A percentile compares a stretch with the other conserved stretches of the same genome.
These are phyloP conservation scores for Microcebus griseorufus DNA, from an alignment of 2,113 vertebrate species.

Conservation along the genomic window DNA sequence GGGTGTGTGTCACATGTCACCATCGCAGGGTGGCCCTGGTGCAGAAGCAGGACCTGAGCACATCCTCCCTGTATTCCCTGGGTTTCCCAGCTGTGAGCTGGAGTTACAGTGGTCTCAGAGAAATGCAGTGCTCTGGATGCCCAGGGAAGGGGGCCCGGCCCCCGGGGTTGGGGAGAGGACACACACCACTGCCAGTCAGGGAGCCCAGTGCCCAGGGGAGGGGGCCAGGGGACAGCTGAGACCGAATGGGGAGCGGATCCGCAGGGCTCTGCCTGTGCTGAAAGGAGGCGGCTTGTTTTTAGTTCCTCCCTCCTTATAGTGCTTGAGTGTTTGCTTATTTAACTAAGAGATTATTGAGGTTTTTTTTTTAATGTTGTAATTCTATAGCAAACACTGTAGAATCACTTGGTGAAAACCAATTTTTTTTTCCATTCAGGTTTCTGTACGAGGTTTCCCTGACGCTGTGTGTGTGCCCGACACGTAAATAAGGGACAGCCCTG, in stretches of 20 bases:
- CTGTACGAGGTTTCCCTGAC: background rate
- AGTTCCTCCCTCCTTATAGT: background rate
- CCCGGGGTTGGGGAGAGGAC: background rate
- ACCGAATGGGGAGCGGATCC: background rate
- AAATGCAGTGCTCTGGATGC: background rate
- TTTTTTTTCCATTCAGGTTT: background rate
- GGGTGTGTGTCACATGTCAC: accelerated
- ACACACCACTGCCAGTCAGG: background rate
- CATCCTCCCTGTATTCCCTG: accelerated
- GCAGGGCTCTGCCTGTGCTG: background rate
- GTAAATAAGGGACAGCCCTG: accelerated
- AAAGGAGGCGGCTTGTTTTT: background rate
- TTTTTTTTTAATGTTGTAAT: background rate
- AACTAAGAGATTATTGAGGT: background rate
- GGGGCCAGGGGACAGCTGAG: background rate
- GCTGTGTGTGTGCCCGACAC: background rate
- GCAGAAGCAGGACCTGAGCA: background rate
- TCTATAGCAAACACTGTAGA: background rate
- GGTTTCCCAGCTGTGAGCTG: background rate
- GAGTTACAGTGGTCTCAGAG: background rate
- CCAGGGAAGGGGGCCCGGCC: background rate
- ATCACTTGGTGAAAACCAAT: background rate
- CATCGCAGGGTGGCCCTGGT: accelerated
- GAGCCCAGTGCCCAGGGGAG: background rate
- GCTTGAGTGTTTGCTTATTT: background rate